Evolutionary conservation across 2,888 invertebrate species (phyloP).

Genomic region (Acleris holmiana): DNA sequence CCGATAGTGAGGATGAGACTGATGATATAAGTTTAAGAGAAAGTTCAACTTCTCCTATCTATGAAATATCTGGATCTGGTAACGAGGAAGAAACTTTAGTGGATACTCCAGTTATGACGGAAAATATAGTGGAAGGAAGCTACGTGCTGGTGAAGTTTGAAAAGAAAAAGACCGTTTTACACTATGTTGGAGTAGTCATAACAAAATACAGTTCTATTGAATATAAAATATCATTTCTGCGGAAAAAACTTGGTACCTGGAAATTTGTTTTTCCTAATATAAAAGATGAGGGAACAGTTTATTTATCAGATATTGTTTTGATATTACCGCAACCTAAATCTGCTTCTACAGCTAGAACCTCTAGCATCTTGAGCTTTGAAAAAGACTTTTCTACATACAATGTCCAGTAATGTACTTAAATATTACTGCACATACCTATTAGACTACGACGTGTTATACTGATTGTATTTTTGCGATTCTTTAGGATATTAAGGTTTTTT

Average conservation of each 20-base stretch:
- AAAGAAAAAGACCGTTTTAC: conserved; percentile 7
- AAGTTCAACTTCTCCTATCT: conserved; percentile 19
- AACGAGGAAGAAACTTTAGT: not conserved
- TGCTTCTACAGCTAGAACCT: conserved; percentile 15
- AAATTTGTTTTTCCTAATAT: conserved; percentile 8
- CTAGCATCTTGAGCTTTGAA: conserved; percentile 6
- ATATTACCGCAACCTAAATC: conserved; percentile 14
- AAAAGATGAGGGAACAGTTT: conserved; percentile 18
- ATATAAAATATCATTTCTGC: conserved; percentile 12
- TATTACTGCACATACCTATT: too few species aligned
- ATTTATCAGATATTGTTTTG: conserved; percentile 13
- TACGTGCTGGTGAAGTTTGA: conserved; percentile 14
- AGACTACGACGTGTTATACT: too few species aligned
- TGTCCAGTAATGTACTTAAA: conserved; percentile 8
- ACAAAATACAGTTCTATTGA: conserved; percentile 11
- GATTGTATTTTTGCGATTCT: too few species aligned
- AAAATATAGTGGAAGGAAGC: not conserved
- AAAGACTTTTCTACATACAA: conserved; percentile 12
- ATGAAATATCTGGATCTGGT: conserved; percentile 10
- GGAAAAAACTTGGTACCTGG: conserved; percentile 15
- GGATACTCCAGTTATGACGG: conserved; percentile 6
- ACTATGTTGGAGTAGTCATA: conserved; percentile 10
- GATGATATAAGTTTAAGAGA: conserved; percentile 14
- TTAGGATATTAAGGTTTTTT: too few species aligned
- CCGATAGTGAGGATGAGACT: conserved; percentile 20